phyloP scores from a whole-genome alignment of 2,888 invertebrate species.

The Pseudococcus longispinus region DNA sequence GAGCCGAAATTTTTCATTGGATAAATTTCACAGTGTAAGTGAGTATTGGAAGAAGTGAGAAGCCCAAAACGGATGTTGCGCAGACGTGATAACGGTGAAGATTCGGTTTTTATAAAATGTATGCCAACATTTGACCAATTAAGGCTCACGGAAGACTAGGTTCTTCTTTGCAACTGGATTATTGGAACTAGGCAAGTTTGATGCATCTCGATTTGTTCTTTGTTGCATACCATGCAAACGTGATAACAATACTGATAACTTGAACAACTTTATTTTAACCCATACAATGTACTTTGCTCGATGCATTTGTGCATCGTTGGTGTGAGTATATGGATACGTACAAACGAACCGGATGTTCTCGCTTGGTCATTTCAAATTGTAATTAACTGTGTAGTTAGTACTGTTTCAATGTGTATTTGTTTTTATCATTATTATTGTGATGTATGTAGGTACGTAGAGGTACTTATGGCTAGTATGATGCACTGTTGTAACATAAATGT shows the following conservation, averaged over 20 bases:
- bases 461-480: not conserved
- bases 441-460: not conserved
- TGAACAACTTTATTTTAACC: constrained; percentile 51
- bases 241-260: constrained; percentile 55
- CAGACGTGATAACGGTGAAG: constrained; percentile 40
- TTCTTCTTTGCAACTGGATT: constrained; percentile 56
- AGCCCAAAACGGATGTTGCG: constrained; percentile 13
- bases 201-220: constrained; percentile 53
- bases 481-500: not conserved
- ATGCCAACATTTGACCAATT: constrained; percentile 56
- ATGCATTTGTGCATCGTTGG: not conserved
- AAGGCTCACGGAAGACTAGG: constrained; percentile 55
- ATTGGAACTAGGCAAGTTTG: constrained; percentile 54
- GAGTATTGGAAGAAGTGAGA: not conserved
- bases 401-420: not conserved
- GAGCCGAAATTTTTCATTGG: not conserved
- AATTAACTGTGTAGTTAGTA: constrained; percentile 27
- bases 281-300: constrained; percentile 21
- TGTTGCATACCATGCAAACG: constrained; percentile 49
- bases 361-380: constrained; percentile 19
- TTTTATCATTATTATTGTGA: not conserved
- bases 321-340: not conserved
- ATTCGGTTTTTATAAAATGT: constrained; percentile 52
- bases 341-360: not conserved
- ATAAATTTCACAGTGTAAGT: not conserved